Evolutionary conservation across 92 coral and sea anemone species (phyloP), one percentile per base, ranked within the genome.

Genomic region (Montipora capitata): DNA sequence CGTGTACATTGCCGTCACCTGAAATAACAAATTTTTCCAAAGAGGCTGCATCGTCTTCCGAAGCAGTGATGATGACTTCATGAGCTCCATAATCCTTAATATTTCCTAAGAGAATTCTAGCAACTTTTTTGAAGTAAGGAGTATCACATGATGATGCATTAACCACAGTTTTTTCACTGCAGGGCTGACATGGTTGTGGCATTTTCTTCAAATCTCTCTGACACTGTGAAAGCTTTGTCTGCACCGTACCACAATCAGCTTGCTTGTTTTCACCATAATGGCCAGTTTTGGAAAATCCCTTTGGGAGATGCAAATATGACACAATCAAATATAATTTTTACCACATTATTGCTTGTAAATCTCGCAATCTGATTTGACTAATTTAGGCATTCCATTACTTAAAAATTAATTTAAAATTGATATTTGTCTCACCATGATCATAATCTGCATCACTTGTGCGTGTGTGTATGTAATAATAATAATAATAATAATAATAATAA

Each of bases 51-150:
- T 90, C 86, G 67, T 92, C 81, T 8, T 88, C n/a, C 39, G 89
- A 85, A 7, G 85, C 84, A 39, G 82, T 57, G 8, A 94, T 43
- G 13, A 65, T 39, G 2, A 93, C 77, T 35, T 81, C 85, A 61
- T 86, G 93, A 27, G 80, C 82, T 7, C 96, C 95, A 40, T 64
- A 69, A n/a, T 81, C 87, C 54, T 87, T 89, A 40, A 94, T 54
- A 35, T 94, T 76, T 51, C 83, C 93, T 12, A 96, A 74, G 6
- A 97, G 56, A 10, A 74, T 76, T 82, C 96, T 86, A 9, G 88
- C 85, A 10, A 97, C 65, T 63, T 92, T 94, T 44, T 94, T 97
- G 68, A 97, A 91, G 85, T 97, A 86, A 9, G 99, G 98, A 18
- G 93, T 82, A 42, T 96, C 98, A 70, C 98, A 97, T 4, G 74